phyloP scores from a whole-genome alignment of 2,888 invertebrate genomes.

The Imbricaverruca yamaguchii region DNA sequence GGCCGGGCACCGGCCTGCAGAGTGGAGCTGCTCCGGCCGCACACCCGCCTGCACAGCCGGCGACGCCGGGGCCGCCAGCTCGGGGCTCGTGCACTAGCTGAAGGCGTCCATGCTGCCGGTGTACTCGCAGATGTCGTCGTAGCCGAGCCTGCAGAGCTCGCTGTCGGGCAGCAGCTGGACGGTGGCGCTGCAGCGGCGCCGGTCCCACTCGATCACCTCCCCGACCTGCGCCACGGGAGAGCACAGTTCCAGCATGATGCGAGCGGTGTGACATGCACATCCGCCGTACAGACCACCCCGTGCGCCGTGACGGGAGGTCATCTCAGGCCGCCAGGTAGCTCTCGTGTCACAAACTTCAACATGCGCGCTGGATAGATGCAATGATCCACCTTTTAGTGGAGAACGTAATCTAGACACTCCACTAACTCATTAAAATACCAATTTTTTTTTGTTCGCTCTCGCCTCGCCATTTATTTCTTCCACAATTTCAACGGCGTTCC shows the following conservation, averaged over 20 bases:
- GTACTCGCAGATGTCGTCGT: constrained; percentile 45
- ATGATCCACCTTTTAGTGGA: too few relatives aligned
- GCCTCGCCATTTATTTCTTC: too few relatives aligned
- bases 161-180: constrained; percentile 43
- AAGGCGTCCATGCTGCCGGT: constrained; percentile 34
- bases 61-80: neutral
- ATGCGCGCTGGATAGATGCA: too few relatives aligned
- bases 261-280: neutral
- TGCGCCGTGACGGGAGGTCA: neutral
- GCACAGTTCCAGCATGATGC: neutral
- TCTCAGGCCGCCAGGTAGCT: neutral
- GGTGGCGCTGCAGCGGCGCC: constrained; percentile 39
- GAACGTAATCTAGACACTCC: too few relatives aligned
- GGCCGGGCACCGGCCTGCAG: too few relatives aligned
- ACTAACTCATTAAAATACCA: too few relatives aligned
- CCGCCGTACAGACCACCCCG: neutral
- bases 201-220: constrained; percentile 41
- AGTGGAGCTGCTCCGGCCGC: too few relatives aligned
- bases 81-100: neutral
- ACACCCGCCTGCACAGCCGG: too few relatives aligned
- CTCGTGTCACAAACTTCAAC: too few relatives aligned
- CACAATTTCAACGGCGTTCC: too few relatives aligned
- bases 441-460: too few relatives aligned
- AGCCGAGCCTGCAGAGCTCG: constrained; percentile 39
- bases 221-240: constrained; percentile 37